These are phyloP conservation scores for Aratinga solstitialis DNA, from an alignment of 2,797 vertebrate genomes.

Conservation along the genomic window DNA sequence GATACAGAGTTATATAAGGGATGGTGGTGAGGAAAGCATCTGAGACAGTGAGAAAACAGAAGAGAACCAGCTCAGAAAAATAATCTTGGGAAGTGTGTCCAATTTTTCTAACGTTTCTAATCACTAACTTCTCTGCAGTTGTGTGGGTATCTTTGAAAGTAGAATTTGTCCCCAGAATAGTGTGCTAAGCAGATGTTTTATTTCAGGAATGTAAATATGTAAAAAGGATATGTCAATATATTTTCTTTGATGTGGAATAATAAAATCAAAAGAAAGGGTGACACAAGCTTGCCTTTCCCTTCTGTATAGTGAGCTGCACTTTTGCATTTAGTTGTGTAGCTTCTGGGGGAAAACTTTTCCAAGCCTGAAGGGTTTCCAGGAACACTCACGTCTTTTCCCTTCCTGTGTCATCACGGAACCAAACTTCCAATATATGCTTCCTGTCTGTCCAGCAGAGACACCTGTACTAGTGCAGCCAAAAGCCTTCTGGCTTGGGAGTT, in stretches of 20 bases:
- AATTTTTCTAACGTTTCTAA: conserved; percentile 62
- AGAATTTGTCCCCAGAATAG: conserved; percentile 10
- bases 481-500: accelerated
- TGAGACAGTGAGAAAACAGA: not conserved
- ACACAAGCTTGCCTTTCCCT: not conserved
- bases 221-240: conserved; percentile 38
- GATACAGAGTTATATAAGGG: not conserved
- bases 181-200: conserved; percentile 25
- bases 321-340: not conserved
- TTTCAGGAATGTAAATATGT: conserved; percentile 33
- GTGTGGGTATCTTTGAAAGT: not conserved
- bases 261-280: conserved; percentile 19
- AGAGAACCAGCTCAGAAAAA: conserved; percentile 41
- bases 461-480: not conserved
- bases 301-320: not conserved
- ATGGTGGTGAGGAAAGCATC: not conserved
- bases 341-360: not conserved
- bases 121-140: conserved; percentile 11
- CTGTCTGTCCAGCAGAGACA: not conserved
- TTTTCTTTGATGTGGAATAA: conserved; percentile 64
- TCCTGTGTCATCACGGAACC: not conserved
- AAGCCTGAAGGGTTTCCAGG: not conserved
- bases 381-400: not conserved
- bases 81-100: conserved; percentile 44
- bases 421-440: accelerated